Base-by-base conservation (phyloP, 1,140 invertebrate genomes). In the Trachymyrmex septentrionalis region DNA sequence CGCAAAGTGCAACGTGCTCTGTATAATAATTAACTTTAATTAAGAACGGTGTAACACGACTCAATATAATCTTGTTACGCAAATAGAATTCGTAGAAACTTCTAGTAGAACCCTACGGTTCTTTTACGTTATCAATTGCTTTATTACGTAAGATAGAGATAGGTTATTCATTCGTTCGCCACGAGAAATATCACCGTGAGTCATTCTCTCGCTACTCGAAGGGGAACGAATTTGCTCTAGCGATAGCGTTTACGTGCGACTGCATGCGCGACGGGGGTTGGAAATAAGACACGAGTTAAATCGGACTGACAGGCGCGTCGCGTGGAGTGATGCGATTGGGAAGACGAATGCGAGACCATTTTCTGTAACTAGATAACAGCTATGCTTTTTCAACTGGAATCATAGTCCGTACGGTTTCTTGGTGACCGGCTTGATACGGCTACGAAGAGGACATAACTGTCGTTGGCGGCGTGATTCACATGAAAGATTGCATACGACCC, bases 361-460 rank as follows among this genome's bases (percentile, higher is more conserved):
- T 78, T 86, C 85, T 21, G 85, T 84, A 84, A 85, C 85, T 59
- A 85, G 88, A 63, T 90, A 89, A 90, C 85, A 73, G 88, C 59
- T 84, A 84, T 78, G 88, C 78, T 87, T 89, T 89, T 82, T 76
- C 88, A 90, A 72, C 72, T 86, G 77, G 88, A 89, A 87, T 87
- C 85, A 38, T 21, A 71, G 19, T 9, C n/a, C 48, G 66, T 69
- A 24, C 27, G 57, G 44, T 50, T 77, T 44, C 87, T 90, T 64
- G 76, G 63, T 63, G 50, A 72, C 34, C 21, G 12, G 24, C 72
- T 50, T 61, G 88, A 89, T 90, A 89, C 72, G 61, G 38, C 72
- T 44, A 12, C 27, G 19, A 61, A 19, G 66, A 21, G 67, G 53
- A 73, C 78, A 89, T 90, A 87, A 89, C 38, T 90, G 88, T 89